These are phyloP conservation scores for Cataglyphis albicans DNA, from an alignment of 2,888 invertebrate genomes.

Conservation along the genomic window DNA sequence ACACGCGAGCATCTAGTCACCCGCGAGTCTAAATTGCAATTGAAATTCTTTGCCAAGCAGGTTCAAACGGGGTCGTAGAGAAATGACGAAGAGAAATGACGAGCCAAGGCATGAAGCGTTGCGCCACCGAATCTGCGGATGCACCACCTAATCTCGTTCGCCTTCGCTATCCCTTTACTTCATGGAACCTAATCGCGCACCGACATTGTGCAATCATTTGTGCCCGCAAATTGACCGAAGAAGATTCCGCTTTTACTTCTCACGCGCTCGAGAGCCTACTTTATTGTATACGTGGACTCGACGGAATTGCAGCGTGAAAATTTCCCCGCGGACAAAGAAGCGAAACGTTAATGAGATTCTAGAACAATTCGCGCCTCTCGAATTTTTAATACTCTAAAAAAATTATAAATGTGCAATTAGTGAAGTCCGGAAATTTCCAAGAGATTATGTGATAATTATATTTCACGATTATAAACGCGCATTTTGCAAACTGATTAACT, in stretches of 20 bases:
- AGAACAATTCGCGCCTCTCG: background rate
- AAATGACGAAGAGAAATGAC: conserved; percentile 40
- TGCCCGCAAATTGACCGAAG: conserved; percentile 34
- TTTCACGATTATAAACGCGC: background rate
- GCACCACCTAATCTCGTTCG: conserved; percentile 28
- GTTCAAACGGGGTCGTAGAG: conserved; percentile 14
- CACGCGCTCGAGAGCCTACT: conserved; percentile 26
- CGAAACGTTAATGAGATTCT: conserved; percentile 27
- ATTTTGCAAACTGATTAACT: background rate
- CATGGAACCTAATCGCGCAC: conserved; percentile 16
- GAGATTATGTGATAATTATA: background rate
- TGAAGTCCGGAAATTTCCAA: background rate
- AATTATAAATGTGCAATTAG: background rate
- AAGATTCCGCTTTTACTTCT: conserved; percentile 47
- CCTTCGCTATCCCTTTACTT: background rate
- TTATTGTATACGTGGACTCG: background rate
- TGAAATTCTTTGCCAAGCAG: conserved; percentile 22
- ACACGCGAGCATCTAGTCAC: conserved; percentile 28
- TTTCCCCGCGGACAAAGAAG: background rate
- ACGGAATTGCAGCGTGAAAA: conserved; percentile 17
- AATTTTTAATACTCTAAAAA: background rate
- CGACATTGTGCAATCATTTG: conserved; percentile 23
- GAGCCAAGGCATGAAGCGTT: conserved; percentile 10
- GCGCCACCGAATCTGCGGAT: conserved; percentile 35
- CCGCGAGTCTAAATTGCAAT: conserved; percentile 37